A percentile compares a stretch with the other conserved stretches of the same genome.
phyloP scores from a whole-genome alignment of 2,113 vertebrate species.

The Platanista minor region DNA sequence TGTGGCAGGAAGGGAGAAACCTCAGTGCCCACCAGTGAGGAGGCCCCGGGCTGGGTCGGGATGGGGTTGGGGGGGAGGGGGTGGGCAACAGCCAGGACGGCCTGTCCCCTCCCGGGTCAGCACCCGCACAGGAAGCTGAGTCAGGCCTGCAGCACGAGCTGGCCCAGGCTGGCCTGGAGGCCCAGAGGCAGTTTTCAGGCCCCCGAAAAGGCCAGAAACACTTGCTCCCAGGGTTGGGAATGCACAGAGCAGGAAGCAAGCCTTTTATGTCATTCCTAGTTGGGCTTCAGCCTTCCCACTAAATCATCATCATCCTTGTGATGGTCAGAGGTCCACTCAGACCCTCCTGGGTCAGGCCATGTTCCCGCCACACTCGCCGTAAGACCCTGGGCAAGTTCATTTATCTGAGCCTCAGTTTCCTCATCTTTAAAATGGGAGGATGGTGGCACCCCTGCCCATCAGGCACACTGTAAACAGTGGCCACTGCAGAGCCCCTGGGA shows the following conservation, averaged over 20 bases:
- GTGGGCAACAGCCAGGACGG: background rate
- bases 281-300: background rate
- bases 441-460: background rate
- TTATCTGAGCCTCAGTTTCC: background rate
- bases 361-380: accelerated
- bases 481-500: background rate
- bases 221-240: background rate
- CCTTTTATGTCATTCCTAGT: background rate
- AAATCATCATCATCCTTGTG: accelerated
- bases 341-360: background rate
- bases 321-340: accelerated
- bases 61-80: accelerated
- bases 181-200: too few species aligned
- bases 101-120: background rate
- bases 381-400: background rate
- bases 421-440: background rate
- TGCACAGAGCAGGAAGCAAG: background rate
- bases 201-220: background rate
- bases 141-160: background rate
- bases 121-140: background rate
- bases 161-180: background rate
- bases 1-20: background rate
- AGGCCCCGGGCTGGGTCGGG: accelerated
- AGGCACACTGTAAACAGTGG: background rate
- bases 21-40: accelerated